phyloP scores from a whole-genome alignment of 1,140 invertebrate genomes.

The Neodiprion lecontei region DNA sequence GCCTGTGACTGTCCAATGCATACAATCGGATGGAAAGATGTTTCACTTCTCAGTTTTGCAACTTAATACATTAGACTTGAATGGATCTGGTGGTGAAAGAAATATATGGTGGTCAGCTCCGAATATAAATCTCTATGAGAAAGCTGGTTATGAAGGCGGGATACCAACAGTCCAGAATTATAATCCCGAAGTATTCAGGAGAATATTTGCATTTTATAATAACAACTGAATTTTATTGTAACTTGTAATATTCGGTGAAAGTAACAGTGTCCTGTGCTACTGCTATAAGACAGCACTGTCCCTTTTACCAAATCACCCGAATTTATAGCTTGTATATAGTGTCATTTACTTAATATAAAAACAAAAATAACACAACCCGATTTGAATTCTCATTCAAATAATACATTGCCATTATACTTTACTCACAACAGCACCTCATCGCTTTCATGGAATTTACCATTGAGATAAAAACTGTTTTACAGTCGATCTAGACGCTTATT shows the following conservation, averaged over 20 bases:
- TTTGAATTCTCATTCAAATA: too few relatives aligned
- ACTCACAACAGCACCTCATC: too few relatives aligned
- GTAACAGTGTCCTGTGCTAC: too few relatives aligned
- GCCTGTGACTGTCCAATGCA: slow-evolving; percentile 81
- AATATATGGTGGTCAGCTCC: slow-evolving; percentile 82
- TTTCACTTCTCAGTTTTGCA: slow-evolving; percentile 86
- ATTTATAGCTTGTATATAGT: too few relatives aligned
- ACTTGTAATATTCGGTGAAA: slow-evolving; percentile 17
- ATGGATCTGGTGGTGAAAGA: slow-evolving; percentile 67
- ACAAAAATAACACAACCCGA: too few relatives aligned
- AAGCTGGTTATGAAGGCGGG: slow-evolving; percentile 68
- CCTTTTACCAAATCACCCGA: too few relatives aligned
- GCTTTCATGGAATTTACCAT: too few relatives aligned
- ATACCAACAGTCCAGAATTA: slow-evolving; percentile 74
- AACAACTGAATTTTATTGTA: slow-evolving; percentile 53
- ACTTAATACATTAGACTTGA: slow-evolving; percentile 81
- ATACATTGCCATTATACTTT: too few relatives aligned
- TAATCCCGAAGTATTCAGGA: slow-evolving; percentile 79
- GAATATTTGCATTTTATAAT: slow-evolving; percentile 80
- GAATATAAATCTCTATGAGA: slow-evolving; percentile 71
- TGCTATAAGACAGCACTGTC: too few relatives aligned
- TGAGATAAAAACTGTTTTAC: too few relatives aligned
- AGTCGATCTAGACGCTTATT: too few relatives aligned
- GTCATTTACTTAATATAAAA: too few relatives aligned
- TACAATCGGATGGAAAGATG: slow-evolving; percentile 76